Base-by-base conservation (phyloP, 37 sponge, comb jelly and placozoan genomes). In the Ianthella basta region DNA sequence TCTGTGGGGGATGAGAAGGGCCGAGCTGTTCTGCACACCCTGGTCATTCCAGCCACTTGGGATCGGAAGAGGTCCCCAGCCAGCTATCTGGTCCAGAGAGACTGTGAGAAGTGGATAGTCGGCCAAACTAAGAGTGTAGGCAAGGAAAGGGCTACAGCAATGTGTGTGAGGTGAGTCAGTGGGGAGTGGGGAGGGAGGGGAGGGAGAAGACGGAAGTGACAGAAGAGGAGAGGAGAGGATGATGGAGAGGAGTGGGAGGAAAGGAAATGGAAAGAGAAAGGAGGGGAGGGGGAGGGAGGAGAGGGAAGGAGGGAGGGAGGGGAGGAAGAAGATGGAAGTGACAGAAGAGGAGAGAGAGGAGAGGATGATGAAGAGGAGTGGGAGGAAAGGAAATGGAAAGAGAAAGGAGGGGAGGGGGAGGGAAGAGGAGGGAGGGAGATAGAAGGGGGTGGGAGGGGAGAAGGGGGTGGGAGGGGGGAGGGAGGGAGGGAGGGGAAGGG, bases 91-190 rank as follows among this genome's bases (percentile, higher is more conserved):
- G 35, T 90, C 23, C 56, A 66, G 59, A 86, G 90, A 83, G 56
- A 77, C 29, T 32, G 79, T 65, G 57, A 23, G 0, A 33, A 59
- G 0, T 86, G 90, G 83, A 57, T 33, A 0, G 69, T 67, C 16
- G 40, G 24, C 27, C n/a, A 30, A 44, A 75, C 44, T 19, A 75
- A 53, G 40, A 44, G 24, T 18, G 25, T 75, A 1, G 16, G 23
- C 8, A 75, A 75, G 25, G 78, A 75, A 10, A 40, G 33, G 21
- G 63, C 69, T 0, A 63, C 87, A 44, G 87, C 84, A 0, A 41
- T 90, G 67, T 55, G 83, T 61, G 81, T 90, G 15, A 82, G 74
- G 90, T 90, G 37, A 67, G 83, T 53, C 12, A n/a, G 16, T 69
- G 15, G 61, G 50, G 50, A 44, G 50, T 44, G 50, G 50, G 50